Conservation (phyloP, 2,113 vertebrate species). For the Etia nguti region DNA sequence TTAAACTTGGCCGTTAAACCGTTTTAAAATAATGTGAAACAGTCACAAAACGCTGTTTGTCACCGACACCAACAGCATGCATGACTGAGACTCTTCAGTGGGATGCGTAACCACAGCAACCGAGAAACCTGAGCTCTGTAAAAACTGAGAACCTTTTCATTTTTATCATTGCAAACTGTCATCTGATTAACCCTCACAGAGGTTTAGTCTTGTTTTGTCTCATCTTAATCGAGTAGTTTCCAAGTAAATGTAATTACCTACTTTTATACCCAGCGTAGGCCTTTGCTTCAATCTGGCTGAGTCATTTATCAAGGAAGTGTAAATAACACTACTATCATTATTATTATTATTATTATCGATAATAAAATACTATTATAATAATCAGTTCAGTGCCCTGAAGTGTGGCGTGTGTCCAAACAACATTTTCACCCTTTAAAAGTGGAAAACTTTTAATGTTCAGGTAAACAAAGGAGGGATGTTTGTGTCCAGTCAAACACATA, state of each 20-base stretch:
- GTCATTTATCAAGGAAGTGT: fast-evolving
- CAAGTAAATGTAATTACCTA: background rate
- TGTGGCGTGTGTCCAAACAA: fast-evolving
- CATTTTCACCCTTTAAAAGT: background rate
- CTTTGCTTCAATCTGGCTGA: background rate
- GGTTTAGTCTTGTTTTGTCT: fast-evolving
- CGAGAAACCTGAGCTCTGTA: background rate
- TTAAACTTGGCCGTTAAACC: background rate
- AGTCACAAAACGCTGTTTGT: background rate
- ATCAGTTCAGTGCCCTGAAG: background rate
- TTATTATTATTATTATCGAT: too few relatives aligned
- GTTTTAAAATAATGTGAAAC: background rate
- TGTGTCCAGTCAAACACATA: background rate
- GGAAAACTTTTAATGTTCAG: background rate
- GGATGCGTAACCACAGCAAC: background rate
- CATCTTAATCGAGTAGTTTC: background rate
- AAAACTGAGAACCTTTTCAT: background rate
- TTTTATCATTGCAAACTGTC: background rate
- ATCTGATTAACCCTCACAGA: background rate
- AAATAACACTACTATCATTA: background rate
- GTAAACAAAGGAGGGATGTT: background rate
- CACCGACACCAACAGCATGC: background rate
- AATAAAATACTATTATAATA: background rate
- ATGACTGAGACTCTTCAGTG: background rate
- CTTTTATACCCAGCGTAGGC: background rate